Base-by-base conservation (phyloP, 2,888 invertebrate species). In the Tetranychus piercei region DNA sequence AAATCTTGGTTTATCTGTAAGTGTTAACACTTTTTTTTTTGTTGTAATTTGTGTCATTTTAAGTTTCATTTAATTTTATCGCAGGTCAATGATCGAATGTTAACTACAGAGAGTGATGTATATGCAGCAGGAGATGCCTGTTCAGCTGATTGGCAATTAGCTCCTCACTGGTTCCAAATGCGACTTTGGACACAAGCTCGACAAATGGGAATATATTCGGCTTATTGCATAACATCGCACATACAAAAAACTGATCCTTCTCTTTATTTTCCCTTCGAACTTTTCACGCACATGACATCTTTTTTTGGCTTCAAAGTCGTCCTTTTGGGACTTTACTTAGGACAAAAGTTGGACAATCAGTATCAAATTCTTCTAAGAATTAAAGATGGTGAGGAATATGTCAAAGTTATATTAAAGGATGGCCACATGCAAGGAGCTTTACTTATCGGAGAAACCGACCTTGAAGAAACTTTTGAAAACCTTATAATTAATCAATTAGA, bases 381-480 rank as follows among this genome's bases (percentile, higher is more conserved):
- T 79, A 94, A 94, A 0, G 89, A 89, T 80, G 87, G 88, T 71
- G 75, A 80, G 76, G 84, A 85, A 79, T 86, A 84, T 81, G 87
- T 96, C 2, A 96, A 97, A 83, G 88, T 92, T 80, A 88, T 99
- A 1, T 81, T 97, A 77, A 87, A 89, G 79, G 85, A 92, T 81
- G 91, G 92, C 43, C 87, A 86, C 80, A 84, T 99, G 81, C 90
- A 93, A 81, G 99, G 99, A 65, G 96, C 94, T 43, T 88, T 97
- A 79, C 85, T 99, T 44, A 92, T 99, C 79, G 99, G 99, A 0
- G 94, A 99, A 79, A 96, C 96, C 0, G 94, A 94, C 81, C 85
- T 97, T 77, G 99, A 97, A 82, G 99, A 99, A 85, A 95, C 92
- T 82, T 92, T 94, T 83, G 97, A 99, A 84, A 97, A 99, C 85